Conservation (phyloP, 2,797 vertebrate genomes). For the Holocentrus rufus region DNA sequence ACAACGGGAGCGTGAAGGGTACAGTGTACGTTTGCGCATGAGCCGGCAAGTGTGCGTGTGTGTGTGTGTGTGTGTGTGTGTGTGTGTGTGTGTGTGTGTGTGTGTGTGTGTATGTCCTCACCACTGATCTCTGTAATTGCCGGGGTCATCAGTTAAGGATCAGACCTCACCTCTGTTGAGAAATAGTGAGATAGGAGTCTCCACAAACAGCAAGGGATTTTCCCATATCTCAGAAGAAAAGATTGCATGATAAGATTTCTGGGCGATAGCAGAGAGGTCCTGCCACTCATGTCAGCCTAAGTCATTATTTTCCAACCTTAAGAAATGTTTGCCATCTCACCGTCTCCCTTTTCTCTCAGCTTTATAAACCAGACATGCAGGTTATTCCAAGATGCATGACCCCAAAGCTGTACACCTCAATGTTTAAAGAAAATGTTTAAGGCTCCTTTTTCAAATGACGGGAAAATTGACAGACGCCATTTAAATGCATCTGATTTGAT, state of each 20-base stretch:
- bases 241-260: slow-evolving; percentile 73
- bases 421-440: not conserved
- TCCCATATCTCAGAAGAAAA: slow-evolving; percentile 58
- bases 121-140: slow-evolving; percentile 48
- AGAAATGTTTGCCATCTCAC: slow-evolving; percentile 21
- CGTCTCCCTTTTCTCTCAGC: slow-evolving; percentile 7
- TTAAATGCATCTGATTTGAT: slow-evolving; percentile 25
- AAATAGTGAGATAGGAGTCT: slow-evolving; percentile 67
- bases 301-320: slow-evolving; percentile 36
- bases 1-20: not conserved
- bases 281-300: slow-evolving; percentile 45
- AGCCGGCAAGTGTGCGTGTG: not conserved
- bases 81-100: slow-evolving; percentile 16
- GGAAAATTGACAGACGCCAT: slow-evolving; percentile 28
- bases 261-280: slow-evolving; percentile 52
- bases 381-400: slow-evolving; percentile 12
- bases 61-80: slow-evolving; percentile 50
- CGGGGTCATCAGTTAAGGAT: slow-evolving; percentile 75
- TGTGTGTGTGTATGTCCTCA: slow-evolving; percentile 33
- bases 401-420: no score
- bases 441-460: slow-evolving; percentile 33
- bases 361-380: slow-evolving; percentile 21
- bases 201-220: slow-evolving; percentile 59
- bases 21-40: not conserved
- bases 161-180: slow-evolving; percentile 69